These are phyloP conservation scores for Amphiduros pacificus DNA, from an alignment of 2,888 invertebrate genomes.

Conservation along the genomic window DNA sequence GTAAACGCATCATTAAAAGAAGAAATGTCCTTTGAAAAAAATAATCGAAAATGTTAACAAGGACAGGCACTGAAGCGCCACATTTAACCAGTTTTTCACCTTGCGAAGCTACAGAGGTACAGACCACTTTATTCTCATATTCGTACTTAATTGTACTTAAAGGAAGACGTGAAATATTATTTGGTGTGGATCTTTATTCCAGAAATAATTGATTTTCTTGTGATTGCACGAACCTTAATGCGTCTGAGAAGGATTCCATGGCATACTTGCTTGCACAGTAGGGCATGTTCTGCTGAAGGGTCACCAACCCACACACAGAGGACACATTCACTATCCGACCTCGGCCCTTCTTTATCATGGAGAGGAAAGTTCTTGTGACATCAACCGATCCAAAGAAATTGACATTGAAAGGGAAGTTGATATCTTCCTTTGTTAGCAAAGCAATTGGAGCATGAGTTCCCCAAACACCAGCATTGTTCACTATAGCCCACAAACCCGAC, in stretches of 20 bases:
- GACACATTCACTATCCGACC: conserved; percentile 44
- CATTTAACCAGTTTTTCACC: too few species aligned
- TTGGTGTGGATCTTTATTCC: too few species aligned
- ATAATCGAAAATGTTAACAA: too few species aligned
- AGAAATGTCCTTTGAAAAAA: too few species aligned
- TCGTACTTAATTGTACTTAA: too few species aligned
- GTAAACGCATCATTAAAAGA: too few species aligned
- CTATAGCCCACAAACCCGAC: conserved; percentile 48
- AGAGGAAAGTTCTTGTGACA: conserved; percentile 38
- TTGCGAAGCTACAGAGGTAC: too few species aligned
- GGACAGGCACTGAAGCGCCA: too few species aligned
- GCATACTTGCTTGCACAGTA: conserved; percentile 45
- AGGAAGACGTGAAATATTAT: too few species aligned
- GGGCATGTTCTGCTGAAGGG: conserved; percentile 25
- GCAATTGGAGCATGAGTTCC: conserved; percentile 23
- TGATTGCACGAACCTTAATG: too few species aligned
- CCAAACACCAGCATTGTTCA: conserved; percentile 48
- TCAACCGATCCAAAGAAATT: conserved; percentile 56
- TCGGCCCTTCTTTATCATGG: conserved; percentile 35
- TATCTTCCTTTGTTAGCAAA: conserved; percentile 17
- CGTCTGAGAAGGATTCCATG: conserved; percentile 42
- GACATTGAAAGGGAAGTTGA: conserved; percentile 28
- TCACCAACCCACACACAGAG: conserved; percentile 37
- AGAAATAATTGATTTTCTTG: too few species aligned
- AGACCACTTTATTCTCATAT: too few species aligned